Evolutionary conservation across 2,797 vertebrate genomes (phyloP).

Genomic region (Tapera naevia): DNA sequence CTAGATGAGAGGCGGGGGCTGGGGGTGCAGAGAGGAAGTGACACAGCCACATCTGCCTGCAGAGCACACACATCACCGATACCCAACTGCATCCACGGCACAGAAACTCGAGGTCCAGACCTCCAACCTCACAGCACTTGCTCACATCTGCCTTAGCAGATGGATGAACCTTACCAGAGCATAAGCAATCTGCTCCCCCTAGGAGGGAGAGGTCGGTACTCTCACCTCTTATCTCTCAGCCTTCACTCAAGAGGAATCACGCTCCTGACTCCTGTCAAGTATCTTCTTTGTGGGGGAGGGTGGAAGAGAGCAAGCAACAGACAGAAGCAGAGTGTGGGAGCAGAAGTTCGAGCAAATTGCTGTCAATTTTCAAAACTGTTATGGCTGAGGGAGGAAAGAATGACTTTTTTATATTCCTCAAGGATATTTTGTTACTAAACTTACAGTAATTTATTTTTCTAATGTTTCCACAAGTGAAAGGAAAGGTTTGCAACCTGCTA

Average conservation of each 20-base stretch:
- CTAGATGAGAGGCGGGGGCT: rapidly evolving
- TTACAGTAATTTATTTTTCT: neutral
- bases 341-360: neutral
- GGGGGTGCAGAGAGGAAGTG: neutral
- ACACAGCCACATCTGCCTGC: rapidly evolving
- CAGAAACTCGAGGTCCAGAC: rapidly evolving
- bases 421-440: neutral
- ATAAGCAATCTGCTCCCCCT: rapidly evolving
- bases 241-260: neutral
- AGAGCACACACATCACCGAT: too few species aligned
- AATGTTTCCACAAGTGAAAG: neutral
- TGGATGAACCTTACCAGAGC: neutral
- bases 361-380: neutral
- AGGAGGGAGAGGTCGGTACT: neutral
- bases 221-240: neutral
- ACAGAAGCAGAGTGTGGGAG: neutral
- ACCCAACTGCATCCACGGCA: neutral
- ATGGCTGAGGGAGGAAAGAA: neutral
- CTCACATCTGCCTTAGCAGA: neutral
- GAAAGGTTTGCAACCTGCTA: neutral
- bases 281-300: neutral
- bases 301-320: neutral
- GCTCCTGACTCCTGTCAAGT: neutral
- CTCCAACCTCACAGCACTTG: neutral
- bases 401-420: neutral